Evolutionary conservation across 64 coral and sea anemone genomes (phyloP).

Genomic region (Stylophora pistillata): DNA sequence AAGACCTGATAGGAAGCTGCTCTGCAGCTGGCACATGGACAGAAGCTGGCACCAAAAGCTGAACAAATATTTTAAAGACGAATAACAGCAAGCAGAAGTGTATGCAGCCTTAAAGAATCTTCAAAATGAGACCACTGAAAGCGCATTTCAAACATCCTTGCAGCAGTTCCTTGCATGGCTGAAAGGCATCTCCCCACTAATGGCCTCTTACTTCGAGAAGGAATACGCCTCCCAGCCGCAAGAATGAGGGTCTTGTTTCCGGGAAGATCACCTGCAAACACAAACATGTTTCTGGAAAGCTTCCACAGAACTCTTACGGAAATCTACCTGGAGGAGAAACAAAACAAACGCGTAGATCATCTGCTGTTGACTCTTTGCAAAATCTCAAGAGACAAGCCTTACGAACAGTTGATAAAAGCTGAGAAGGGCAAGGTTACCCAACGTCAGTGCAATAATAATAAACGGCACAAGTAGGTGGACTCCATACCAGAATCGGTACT

Average conservation of each 20-base stretch:
- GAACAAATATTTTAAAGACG: constrained; percentile 30
- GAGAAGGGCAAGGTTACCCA: constrained; percentile 47
- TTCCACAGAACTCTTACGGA: constrained; percentile 51
- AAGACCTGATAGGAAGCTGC: not conserved
- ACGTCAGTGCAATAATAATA: constrained; percentile 35
- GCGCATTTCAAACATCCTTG: not conserved
- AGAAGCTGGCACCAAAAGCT: not conserved
- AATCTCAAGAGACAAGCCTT: too few relatives aligned
- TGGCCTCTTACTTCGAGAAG: constrained; percentile 24
- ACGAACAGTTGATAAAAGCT: constrained; percentile 50
- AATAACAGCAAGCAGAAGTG: constrained; percentile 19
- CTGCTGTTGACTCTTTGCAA: constrained; percentile 29
- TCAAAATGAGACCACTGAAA: constrained; percentile 24
- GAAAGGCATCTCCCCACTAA: not conserved
- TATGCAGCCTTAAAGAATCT: constrained; percentile 23
- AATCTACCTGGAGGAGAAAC: too few relatives aligned
- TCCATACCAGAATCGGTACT: too few relatives aligned
- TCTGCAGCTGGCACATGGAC: constrained; percentile 27
- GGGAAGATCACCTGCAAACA: not conserved
- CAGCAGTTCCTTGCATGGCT: constrained; percentile 44
- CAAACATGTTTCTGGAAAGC: constrained; percentile 48
- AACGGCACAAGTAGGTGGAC: constrained; percentile 29
- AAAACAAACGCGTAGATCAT: constrained; percentile 49
- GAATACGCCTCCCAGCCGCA: constrained; percentile 25
- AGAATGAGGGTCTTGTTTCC: not conserved